Base-by-base conservation (phyloP, 2,888 invertebrate species). In the Erannis defoliaria region DNA sequence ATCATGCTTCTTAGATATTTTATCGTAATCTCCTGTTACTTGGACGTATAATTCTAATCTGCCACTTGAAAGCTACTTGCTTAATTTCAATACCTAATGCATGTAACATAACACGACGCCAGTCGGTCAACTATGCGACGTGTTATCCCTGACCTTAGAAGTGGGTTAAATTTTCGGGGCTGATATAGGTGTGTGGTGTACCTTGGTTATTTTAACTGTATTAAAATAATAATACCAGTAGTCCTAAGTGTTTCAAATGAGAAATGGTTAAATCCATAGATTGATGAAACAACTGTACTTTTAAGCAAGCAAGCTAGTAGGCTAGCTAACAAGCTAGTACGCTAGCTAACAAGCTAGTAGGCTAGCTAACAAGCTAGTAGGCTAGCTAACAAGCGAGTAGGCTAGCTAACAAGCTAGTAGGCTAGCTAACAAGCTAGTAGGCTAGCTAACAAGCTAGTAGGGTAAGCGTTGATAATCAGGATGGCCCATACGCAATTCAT, bases 61-160 rank as follows among this genome's bases (percentile, higher is more conserved):
- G 33, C 35, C 35, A 33, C 35, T 50, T 45, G 37, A 60, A 49
- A 14, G 45, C 23, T 46, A 53, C 31, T 38, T 40, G 54, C 62
- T 53, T 50, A 50, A 61, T 61, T 42, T 60, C 35, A 55, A 61
- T 62, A 55, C 31, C 12, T n/a, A 33, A 57, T 46, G 29, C 29
- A 48, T 55, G 75, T 81, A 84, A 83, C 71, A 71, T 66, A 67
- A 68, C 75, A 69, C 75, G 80, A 81, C 80, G 73, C 73, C 75
- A 77, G 68, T 81, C 78, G 77, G 76, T 80, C 78, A 78, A 78
- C 74, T 80, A 84, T 83, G 77, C 55, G 50, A 48, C 76, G 46
- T 33, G 83, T 75, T 85, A 74, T 80, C 88, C 89, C 43, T 89
- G 90, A 89, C 89, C 89, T 85, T 86, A 85, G 72, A 85, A 76